These are phyloP conservation scores for Cheilosia urbana DNA, from an alignment of 2,888 invertebrate genomes.

Conservation along the genomic window DNA sequence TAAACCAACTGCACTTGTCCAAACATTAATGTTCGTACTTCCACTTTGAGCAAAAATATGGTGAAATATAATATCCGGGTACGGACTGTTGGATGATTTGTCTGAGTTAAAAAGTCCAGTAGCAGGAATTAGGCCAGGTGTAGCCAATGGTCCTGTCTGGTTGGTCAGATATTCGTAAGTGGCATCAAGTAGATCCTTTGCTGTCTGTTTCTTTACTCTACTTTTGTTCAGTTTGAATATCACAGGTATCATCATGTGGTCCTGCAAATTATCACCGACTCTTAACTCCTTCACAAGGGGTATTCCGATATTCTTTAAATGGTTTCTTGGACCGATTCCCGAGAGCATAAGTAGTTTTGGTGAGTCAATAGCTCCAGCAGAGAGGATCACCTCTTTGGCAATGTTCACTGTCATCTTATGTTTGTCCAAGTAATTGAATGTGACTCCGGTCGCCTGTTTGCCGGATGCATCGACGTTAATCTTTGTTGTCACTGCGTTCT, in stretches of 20 bases:
- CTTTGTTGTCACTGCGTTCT: slow-evolving; percentile 85
- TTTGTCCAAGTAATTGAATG: slow-evolving; percentile 84
- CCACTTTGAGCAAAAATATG: slow-evolving; percentile 83
- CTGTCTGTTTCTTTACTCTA: slow-evolving; percentile 61
- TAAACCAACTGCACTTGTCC: slow-evolving; percentile 36
- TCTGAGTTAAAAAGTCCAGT: slow-evolving; percentile 86
- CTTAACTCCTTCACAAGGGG: slow-evolving; percentile 77
- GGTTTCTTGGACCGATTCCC: slow-evolving; percentile 80
- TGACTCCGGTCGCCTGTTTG: slow-evolving; percentile 84
- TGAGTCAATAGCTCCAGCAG: slow-evolving; percentile 81
- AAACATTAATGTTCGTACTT: slow-evolving; percentile 63
- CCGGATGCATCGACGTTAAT: slow-evolving; percentile 84
- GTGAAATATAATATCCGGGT: slow-evolving; percentile 86
- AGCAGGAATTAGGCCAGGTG: slow-evolving; percentile 83
- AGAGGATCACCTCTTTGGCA: slow-evolving; percentile 80
- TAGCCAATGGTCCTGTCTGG: slow-evolving; percentile 84
- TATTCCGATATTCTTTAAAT: slow-evolving; percentile 77
- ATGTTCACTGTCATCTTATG: slow-evolving; percentile 76
- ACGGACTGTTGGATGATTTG: slow-evolving; percentile 82
- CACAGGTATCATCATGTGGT: slow-evolving; percentile 87
- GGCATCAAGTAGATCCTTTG: slow-evolving; percentile 79
- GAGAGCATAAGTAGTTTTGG: slow-evolving; percentile 82
- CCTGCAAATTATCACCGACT: slow-evolving; percentile 91
- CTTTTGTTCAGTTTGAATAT: slow-evolving; percentile 82
- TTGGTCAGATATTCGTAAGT: slow-evolving; percentile 84